These are phyloP conservation scores for Platycnemis pennipes DNA, from an alignment of 2,888 invertebrate genomes.

Conservation along the genomic window DNA sequence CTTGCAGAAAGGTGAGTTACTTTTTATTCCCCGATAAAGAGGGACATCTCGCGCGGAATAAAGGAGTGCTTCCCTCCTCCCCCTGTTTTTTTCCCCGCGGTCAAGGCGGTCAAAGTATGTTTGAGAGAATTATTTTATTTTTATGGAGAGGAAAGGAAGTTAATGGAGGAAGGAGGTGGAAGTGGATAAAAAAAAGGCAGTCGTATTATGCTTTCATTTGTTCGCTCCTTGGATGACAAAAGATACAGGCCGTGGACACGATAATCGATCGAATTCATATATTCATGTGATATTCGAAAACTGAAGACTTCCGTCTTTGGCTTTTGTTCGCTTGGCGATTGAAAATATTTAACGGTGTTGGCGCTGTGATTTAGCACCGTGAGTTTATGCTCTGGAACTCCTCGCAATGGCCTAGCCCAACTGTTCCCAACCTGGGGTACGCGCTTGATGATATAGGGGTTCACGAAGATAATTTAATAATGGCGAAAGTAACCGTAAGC, in stretches of 20 bases:
- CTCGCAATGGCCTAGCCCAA: too few species aligned
- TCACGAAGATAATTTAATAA: too few species aligned
- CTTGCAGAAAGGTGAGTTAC: slow-evolving; percentile 80
- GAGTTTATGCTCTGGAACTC: neutral
- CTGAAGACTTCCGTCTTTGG: neutral
- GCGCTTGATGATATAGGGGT: too few species aligned
- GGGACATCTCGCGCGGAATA: neutral
- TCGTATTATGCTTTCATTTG: neutral
- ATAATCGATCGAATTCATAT: neutral
- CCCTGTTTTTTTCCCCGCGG: neutral
- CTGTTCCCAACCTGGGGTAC: too few species aligned
- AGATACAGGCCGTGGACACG: neutral
- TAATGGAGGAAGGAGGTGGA: neutral
- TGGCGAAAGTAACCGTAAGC: too few species aligned
- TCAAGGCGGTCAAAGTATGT: neutral
- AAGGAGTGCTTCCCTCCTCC: neutral
- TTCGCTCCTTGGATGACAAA: neutral
- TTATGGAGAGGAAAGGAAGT: neutral
- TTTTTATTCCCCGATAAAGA: slow-evolving; percentile 64
- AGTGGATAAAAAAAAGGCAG: neutral
- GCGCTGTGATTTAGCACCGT: neutral
- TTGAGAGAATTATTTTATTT: neutral
- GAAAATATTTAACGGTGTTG: neutral
- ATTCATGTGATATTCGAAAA: neutral
- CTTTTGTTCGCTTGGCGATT: neutral